Evolutionary conservation across 2,797 vertebrate species (phyloP).

Genomic region (Notoglanidium macrostoma): DNA sequence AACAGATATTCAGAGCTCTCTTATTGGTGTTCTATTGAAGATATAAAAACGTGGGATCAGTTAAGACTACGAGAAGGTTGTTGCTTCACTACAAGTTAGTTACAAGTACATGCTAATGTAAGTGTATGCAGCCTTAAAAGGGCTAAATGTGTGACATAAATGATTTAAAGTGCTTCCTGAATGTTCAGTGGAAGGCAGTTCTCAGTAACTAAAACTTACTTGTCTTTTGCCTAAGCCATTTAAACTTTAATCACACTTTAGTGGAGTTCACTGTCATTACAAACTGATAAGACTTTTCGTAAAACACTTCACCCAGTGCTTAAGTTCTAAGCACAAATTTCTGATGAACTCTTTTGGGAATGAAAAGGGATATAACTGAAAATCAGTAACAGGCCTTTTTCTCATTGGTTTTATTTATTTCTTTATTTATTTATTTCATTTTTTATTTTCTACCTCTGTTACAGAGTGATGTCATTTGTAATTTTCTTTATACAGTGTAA

Average conservation of each 20-base stretch:
- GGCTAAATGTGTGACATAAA: conserved; percentile 2
- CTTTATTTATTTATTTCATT: neutral
- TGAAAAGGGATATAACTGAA: neutral
- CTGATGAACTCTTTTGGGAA: neutral
- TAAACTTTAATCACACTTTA: neutral
- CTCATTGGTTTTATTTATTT: neutral
- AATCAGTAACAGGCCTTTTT: neutral
- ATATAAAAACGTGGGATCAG: too few species aligned
- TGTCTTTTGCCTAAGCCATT: neutral
- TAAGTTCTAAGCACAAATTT: neutral
- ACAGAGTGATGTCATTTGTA: too few species aligned
- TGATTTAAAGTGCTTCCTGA: neutral
- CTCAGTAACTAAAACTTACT: neutral
- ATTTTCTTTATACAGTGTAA: neutral
- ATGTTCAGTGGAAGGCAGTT: neutral
- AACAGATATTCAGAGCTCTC: neutral
- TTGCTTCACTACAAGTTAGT: neutral
- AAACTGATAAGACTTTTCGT: neutral
- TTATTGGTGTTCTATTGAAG: neutral
- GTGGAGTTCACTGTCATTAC: neutral
- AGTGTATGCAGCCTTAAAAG: neutral
- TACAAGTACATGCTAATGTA: neutral
- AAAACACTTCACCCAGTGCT: neutral
- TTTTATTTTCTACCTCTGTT: neutral
- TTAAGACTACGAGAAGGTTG: neutral